Percentiles rank a stretch among this genome's conserved stretches.
Conservation (phyloP, 2,113 vertebrate genomes). For the Diglossa brunneiventris region DNA sequence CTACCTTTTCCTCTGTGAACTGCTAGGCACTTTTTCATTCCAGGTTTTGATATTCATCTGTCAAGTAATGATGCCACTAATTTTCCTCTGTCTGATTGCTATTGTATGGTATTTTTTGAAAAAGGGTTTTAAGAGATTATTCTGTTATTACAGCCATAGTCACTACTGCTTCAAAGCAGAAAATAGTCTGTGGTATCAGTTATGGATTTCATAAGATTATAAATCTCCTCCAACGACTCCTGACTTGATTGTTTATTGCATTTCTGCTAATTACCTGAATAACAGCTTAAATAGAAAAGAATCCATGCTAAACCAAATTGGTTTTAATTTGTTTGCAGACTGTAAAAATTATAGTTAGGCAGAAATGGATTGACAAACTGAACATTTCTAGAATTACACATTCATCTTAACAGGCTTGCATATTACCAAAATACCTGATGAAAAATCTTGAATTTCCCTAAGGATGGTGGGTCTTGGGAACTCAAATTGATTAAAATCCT, state of each 20-base stretch:
- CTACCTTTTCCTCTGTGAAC: neutral
- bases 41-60: neutral
- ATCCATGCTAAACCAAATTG: neutral
- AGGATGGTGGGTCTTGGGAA: neutral
- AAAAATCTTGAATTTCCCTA: neutral
- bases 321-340: conserved; percentile 2
- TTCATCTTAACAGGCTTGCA: neutral
- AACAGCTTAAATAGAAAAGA: conserved; percentile 21
- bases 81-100: neutral
- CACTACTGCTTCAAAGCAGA: neutral
- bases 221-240: neutral
- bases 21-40: neutral
- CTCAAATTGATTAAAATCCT: neutral
- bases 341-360: conserved; percentile 3
- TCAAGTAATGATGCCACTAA: neutral
- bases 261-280: conserved; percentile 30
- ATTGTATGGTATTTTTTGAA: neutral
- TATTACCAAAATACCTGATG: neutral
- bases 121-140: conserved; percentile 27
- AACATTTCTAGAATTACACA: neutral
- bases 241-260: conserved; percentile 24
- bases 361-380: neutral
- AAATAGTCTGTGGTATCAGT: neutral
- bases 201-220: neutral
- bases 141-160: neutral